A percentile compares a stretch with the other conserved stretches of the same genome.
phyloP scores from a whole-genome alignment of 1,140 invertebrate genomes.

The Portunus trituberculatus region DNA sequence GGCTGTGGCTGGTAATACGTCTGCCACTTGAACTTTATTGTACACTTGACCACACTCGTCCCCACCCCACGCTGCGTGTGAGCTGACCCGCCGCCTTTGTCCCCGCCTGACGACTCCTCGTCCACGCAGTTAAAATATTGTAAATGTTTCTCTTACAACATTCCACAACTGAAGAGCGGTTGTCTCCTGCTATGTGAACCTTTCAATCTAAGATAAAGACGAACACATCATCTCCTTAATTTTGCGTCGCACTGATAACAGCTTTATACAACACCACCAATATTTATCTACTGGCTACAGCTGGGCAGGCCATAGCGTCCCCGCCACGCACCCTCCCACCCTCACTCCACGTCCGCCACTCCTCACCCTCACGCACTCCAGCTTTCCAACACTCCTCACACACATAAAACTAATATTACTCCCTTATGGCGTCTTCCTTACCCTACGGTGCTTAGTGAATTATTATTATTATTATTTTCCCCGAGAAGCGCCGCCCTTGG shows the following conservation, averaged over 20 bases:
- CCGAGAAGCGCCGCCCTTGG: no score
- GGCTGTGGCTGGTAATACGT: not conserved
- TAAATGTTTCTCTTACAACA: not conserved
- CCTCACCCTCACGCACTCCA: no score
- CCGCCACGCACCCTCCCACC: not conserved
- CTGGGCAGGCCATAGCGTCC: not conserved
- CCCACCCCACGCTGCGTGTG: not conserved
- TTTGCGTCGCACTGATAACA: not conserved
- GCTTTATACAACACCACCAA: not conserved
- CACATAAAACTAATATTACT: no score
- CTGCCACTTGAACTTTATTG: not conserved
- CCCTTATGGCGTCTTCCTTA: no score
- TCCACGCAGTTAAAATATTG: not conserved
- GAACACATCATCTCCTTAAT: not conserved
- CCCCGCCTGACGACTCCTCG: not conserved
- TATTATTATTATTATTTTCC: no score
- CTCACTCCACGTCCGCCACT: not conserved
- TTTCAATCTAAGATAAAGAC: not conserved
- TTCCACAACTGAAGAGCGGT: not conserved
- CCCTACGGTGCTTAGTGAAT: no score
- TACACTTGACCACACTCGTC: not conserved
- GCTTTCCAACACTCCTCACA: no score
- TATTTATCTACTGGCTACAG: not conserved
- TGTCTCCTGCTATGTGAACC: not conserved
- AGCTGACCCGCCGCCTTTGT: not conserved